Base-by-base conservation (phyloP, 2,888 invertebrate species). In the Chalcosyrphus nemorum region DNA sequence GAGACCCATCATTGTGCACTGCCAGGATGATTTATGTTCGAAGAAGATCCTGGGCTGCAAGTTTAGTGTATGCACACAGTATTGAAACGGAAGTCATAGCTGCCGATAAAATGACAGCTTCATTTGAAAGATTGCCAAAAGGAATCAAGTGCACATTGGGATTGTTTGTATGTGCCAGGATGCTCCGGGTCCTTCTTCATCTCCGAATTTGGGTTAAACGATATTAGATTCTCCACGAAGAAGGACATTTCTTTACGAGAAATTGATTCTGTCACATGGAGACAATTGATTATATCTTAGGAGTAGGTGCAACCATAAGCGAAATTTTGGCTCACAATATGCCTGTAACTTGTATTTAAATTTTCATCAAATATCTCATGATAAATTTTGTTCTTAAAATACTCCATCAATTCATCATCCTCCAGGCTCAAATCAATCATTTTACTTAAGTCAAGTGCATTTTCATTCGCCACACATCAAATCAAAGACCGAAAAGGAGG, bases 121-220 rank as follows among this genome's bases (percentile, higher is more conserved):
- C 78, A 70, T 78, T 82, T 81, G 81, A 81, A 77, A 72, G 86
- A 77, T 81, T 86, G 77, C 74, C 89, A 89, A 89, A 70, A 27
- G 78, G 63, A 74, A 68, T 70, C 80, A 74, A 80, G 74, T 84
- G 74, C 61, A 72, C 41, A 24, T 61, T 45, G 24, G 24, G 59
- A 13, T 13, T 71, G 21, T 45, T 13, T 71, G 21, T 45, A 41
- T 77, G 21, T 47, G 27, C 6, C 24, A 47, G 63, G n/a, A 9
- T 19, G 59, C 13, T 24, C n/a, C n/a, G n/a, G n/a, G 43, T 17
- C 15, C 15, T 54, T n/a, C n/a, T n/a, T n/a, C n/a, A n/a, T n/a
- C n/a, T n/a, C n/a, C n/a, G n/a, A 7, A 32, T 4, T n/a, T n/a
- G n/a, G n/a, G n/a, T 5, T n/a, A 3, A 19, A 21, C 45, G 35